A percentile compares a stretch with the other conserved stretches of the same genome.
Evolutionary conservation across 2,797 vertebrate species (phyloP).

Genomic region (Esox lucius): DNA sequence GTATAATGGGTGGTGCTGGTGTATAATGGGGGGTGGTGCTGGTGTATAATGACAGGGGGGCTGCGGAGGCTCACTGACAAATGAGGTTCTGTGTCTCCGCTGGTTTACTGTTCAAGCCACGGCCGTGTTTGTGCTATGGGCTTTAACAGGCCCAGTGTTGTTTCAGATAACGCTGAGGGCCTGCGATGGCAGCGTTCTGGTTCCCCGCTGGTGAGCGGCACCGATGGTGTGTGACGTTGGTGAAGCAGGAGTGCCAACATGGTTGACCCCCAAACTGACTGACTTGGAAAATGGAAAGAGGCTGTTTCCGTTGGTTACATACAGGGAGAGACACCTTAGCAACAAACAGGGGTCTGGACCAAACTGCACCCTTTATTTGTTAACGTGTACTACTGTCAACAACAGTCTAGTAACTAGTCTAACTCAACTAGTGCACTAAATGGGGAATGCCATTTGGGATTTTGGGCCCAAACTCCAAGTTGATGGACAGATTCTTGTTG

Average conservation of each 20-base stretch:
- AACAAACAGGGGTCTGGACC: slow-evolving; percentile 41
- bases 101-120: too few species aligned
- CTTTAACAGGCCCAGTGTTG: slow-evolving; percentile 52
- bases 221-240: slow-evolving; percentile 58
- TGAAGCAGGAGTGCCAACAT: slow-evolving; percentile 59
- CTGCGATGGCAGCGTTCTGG: slow-evolving; percentile 48
- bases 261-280: slow-evolving; percentile 19
- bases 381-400: too few species aligned
- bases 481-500: background rate
- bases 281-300: slow-evolving; percentile 18
- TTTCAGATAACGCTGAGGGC: slow-evolving; percentile 47
- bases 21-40: slow-evolving; percentile 19
- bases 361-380: too few species aligned
- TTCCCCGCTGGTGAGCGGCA: slow-evolving; percentile 56
- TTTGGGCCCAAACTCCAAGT: too few species aligned
- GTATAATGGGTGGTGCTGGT: too few species aligned
- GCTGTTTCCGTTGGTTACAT: slow-evolving; percentile 63
- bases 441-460: too few species aligned
- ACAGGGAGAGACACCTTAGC: slow-evolving; percentile 55
- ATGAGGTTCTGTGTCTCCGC: background rate
- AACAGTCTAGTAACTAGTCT: too few species aligned
- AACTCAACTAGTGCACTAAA: too few species aligned
- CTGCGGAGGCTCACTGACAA: slow-evolving; percentile 54
- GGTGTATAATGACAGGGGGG: slow-evolving; percentile 17
- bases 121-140: too few species aligned